Evolutionary conservation across 1,140 invertebrate genomes (phyloP), one percentile per base, ranked within the genome.

Genomic region (Nomia melanderi): DNA sequence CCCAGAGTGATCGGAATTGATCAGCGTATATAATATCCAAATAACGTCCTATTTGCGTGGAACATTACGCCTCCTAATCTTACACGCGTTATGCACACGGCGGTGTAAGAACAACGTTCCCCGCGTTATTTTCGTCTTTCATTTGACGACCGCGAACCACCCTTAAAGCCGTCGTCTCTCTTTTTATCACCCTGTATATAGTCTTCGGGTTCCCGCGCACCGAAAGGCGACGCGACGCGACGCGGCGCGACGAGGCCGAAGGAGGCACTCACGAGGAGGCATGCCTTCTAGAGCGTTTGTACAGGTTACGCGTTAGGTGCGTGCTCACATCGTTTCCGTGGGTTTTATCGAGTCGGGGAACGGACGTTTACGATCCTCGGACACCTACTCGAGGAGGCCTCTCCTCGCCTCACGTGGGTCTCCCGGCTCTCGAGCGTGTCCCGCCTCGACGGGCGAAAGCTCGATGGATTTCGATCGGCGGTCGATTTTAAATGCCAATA

Each of bases 341-440:
- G 62, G 76, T 83, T 86, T 86, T 83, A 86, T 86, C 81, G 81
- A 84, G 78, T 79, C 72, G 75, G 47, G 41, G 25, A 50, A 14
- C n/a, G 50, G 72, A 84, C 76, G 76, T 86, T 86, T 84, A 86
- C 84, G 84, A 82, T 77, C 85, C 11, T 78, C 56, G 62, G 62
- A 86, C 84, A 86, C 81, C 85, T 86, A 86, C 84, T 86, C 75
- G 71, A 54, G 44, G 64, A 60, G 23, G 11, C 33, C 31, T 41
- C 59, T 54, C 57, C 67, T 66, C 67, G 72, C 60, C 63, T 71
- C 65, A n/a, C 60, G 67, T 59, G 59, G 62, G 76, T 81, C 60
- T 41, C 31, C 47, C 23, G 11, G 23, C 33, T 39, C 54, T 44
- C 41, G 14, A 33, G 44, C 54, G 23, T 63, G 29, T n/a, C 20